Evolutionary conservation across 2,888 invertebrate species (phyloP).

Genomic region (Tupiocoris notatus): DNA sequence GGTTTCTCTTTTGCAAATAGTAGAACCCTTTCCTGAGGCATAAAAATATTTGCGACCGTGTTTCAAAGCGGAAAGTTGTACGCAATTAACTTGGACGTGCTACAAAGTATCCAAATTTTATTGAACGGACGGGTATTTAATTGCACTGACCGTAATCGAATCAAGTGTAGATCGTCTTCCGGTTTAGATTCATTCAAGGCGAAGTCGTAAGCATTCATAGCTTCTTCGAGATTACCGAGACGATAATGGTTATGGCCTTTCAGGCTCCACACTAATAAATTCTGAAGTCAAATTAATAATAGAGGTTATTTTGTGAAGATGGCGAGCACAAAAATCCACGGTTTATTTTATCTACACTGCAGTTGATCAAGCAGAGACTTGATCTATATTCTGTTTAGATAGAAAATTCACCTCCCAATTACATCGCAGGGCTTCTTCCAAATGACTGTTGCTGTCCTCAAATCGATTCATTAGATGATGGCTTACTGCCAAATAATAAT

Average conservation of each 20-base stretch:
- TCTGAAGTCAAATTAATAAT: constrained; percentile 26
- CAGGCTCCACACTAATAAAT: constrained; percentile 43
- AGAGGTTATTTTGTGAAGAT: too few relatives aligned
- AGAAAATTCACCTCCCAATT: constrained; percentile 41
- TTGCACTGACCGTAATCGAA: constrained; percentile 14
- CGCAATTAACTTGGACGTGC: too few relatives aligned
- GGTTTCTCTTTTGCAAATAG: constrained; percentile 35
- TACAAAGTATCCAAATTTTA: too few relatives aligned
- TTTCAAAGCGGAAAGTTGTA: too few relatives aligned
- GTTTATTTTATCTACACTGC: too few relatives aligned
- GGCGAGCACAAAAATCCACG: too few relatives aligned
- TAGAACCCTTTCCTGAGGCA: constrained; percentile 46
- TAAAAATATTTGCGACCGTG: too few relatives aligned
- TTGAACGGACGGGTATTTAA: too few relatives aligned
- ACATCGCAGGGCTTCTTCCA: constrained; percentile 41
- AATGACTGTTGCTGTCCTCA: constrained; percentile 45
- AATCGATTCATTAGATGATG: constrained; percentile 46
- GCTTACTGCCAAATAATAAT: constrained; percentile 47
- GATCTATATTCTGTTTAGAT: background rate
- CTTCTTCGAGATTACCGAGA: constrained; percentile 25
- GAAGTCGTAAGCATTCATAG: constrained; percentile 39
- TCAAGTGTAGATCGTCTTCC: constrained; percentile 35
- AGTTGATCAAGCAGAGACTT: background rate
- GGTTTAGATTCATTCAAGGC: constrained; percentile 21
- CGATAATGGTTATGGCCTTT: constrained; percentile 45